Percentiles rank a stretch among this genome's conserved stretches.
These are phyloP conservation scores for Raillietiella orientalis DNA, from an alignment of 2,888 invertebrate genomes.

Conservation along the genomic window DNA sequence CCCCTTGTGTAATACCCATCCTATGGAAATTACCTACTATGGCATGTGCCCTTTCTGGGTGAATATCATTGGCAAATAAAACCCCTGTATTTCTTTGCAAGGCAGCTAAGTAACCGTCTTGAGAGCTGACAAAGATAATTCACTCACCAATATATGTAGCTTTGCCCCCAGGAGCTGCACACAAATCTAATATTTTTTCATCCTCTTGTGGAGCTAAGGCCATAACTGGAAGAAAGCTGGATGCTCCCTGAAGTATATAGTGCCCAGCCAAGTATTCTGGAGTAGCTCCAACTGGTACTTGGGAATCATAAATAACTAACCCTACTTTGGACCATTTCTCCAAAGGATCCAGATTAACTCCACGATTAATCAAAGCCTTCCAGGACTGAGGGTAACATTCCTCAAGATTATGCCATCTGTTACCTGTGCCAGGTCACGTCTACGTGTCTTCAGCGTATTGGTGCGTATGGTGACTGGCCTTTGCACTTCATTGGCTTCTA, in stretches of 20 bases:
- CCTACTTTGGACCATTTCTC: constrained; percentile 98
- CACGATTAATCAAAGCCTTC: constrained; percentile 61
- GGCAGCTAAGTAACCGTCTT: constrained; percentile 33
- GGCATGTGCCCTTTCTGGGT: constrained; percentile 57
- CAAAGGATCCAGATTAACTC: constrained; percentile 89
- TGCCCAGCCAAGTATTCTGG: constrained; percentile 97
- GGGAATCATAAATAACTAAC: constrained; percentile 73
- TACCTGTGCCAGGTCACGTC: constrained; percentile 63
- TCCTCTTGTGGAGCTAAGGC: constrained; percentile 86
- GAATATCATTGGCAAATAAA: constrained; percentile 81
- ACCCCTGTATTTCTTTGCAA: constrained; percentile 95
- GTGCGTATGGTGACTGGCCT: constrained; percentile 82
- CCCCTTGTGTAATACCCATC: constrained; percentile 70
- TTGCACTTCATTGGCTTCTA: constrained; percentile 84
- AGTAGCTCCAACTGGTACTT: constrained; percentile 88
- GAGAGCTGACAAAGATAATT: background rate
- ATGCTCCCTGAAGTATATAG: constrained; percentile 60
- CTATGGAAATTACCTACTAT: constrained; percentile 88
- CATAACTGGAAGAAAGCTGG: constrained; percentile 90
- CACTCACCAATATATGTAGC: constrained; percentile 53
- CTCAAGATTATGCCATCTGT: background rate
- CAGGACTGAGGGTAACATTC: constrained; percentile 5
- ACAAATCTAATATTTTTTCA: constrained; percentile 81
- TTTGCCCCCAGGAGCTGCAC: constrained; percentile 94
- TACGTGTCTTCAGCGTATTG: constrained; percentile 57